These are phyloP conservation scores for Podocnemis expansa DNA, from an alignment of 2,113 vertebrate species.

Conservation along the genomic window DNA sequence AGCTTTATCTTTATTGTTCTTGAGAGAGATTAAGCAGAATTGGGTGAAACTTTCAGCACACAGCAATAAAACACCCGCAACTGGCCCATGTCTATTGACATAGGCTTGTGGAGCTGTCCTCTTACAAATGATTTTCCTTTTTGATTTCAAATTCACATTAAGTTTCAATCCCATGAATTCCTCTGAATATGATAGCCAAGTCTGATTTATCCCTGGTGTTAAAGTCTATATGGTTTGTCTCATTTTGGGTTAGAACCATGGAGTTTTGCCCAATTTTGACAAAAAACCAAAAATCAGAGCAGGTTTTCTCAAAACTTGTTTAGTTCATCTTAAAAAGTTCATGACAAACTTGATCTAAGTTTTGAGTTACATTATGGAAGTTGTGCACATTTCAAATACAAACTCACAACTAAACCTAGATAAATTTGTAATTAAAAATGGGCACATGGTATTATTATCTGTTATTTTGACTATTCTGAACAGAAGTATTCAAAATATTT, in stretches of 20 bases:
- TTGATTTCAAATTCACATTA: neutral
- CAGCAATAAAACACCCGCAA: neutral
- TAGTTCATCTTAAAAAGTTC: neutral
- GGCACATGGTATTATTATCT: neutral
- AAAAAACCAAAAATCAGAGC: neutral
- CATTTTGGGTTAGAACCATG: neutral
- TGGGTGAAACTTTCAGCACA: neutral
- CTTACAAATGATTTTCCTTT: neutral
- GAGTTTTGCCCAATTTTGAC: neutral
- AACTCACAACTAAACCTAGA: neutral
- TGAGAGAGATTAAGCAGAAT: neutral
- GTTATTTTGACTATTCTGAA: conserved; percentile 1
- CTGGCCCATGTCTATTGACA: neutral
- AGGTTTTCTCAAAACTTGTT: neutral
- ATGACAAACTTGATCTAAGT: neutral
- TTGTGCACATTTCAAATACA: neutral
- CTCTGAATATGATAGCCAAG: neutral
- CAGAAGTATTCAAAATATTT: neutral
- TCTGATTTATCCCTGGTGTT: neutral
- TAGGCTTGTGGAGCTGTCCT: neutral
- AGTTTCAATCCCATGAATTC: neutral
- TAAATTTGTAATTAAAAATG: conserved; percentile 10
- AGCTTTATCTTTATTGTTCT: neutral
- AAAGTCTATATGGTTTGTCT: neutral
- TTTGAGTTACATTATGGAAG: neutral